phyloP scores from a whole-genome alignment of 2,888 invertebrate genomes.

The Pandemis heparana region DNA sequence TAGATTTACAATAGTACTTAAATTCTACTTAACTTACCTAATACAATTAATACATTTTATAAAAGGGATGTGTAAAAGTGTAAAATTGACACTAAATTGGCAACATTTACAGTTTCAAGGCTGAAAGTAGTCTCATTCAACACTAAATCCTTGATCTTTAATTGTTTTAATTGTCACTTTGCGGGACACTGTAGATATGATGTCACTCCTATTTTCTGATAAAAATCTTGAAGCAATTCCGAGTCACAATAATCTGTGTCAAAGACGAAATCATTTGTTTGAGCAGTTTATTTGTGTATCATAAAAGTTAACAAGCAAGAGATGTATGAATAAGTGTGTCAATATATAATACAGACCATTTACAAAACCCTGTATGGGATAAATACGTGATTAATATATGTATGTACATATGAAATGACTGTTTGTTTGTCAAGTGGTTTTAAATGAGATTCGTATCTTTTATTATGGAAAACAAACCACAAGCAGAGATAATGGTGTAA shows the following conservation, averaged over 20 bases:
- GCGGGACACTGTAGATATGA: constrained; percentile 3
- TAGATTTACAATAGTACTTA: too few species aligned
- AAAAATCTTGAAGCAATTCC: constrained; percentile 3
- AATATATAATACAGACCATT: not conserved
- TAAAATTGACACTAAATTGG: not conserved
- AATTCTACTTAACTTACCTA: too few species aligned
- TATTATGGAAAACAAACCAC: too few species aligned
- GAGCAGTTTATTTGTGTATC: constrained; percentile 3
- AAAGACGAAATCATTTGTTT: constrained; percentile 21
- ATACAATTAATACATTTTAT: too few species aligned
- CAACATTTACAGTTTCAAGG: constrained; percentile 13
- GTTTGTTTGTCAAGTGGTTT: not conserved
- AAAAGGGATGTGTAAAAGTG: too few species aligned
- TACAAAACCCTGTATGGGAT: too few species aligned
- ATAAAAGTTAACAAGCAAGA: constrained; percentile 4
- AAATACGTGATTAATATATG: too few species aligned
- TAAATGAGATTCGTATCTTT: not conserved
- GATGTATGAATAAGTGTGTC: not conserved
- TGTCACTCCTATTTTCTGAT: constrained; percentile 32
- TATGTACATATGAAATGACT: not conserved
- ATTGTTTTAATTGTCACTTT: constrained; percentile 30
- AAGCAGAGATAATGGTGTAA: too few species aligned
- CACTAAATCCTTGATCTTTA: constrained; percentile 16
- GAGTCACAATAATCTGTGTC: constrained; percentile 15
- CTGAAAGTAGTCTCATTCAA: constrained; percentile 2